Percentiles rank a stretch among this genome's conserved stretches.
Conservation (phyloP, 2,113 vertebrate genomes). For the Chloebia gouldiae region DNA sequence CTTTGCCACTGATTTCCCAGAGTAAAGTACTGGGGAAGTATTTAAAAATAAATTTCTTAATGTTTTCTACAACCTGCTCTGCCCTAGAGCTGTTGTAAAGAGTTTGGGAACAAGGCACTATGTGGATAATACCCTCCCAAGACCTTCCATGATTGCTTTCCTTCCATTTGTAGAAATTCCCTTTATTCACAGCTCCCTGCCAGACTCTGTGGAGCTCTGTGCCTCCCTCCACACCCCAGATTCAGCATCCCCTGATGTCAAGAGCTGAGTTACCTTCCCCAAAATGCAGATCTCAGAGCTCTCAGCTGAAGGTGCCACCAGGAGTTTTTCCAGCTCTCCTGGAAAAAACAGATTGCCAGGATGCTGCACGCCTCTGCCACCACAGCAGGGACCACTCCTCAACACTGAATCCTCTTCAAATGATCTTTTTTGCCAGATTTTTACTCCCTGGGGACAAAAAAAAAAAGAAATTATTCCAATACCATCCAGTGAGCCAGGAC, state of each 20-base stretch:
- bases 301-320: not conserved
- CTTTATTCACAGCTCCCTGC: not conserved
- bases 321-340: not conserved
- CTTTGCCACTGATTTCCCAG: not conserved
- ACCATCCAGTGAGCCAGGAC: not conserved
- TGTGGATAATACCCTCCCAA: not conserved
- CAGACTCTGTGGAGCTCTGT: not conserved
- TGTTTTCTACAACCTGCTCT: not conserved
- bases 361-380: not conserved
- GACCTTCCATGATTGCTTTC: not conserved
- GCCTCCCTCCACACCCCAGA: not conserved
- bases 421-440: not conserved
- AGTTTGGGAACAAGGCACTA: not conserved
- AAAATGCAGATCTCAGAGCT: not conserved
- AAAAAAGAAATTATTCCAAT: not conserved
- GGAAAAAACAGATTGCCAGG: not conserved
- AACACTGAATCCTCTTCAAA: not conserved
- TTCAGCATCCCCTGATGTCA: not conserved
- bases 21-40: not conserved
- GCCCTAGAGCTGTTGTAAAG: not conserved
- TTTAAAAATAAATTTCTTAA: not conserved
- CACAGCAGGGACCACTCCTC: not conserved
- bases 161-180: not conserved
- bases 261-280: not conserved
- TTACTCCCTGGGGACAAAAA: not conserved